Percentiles rank a stretch among this genome's conserved stretches.
phyloP scores from a whole-genome alignment of 2,113 vertebrate genomes.

The Cinclus cinclus region DNA sequence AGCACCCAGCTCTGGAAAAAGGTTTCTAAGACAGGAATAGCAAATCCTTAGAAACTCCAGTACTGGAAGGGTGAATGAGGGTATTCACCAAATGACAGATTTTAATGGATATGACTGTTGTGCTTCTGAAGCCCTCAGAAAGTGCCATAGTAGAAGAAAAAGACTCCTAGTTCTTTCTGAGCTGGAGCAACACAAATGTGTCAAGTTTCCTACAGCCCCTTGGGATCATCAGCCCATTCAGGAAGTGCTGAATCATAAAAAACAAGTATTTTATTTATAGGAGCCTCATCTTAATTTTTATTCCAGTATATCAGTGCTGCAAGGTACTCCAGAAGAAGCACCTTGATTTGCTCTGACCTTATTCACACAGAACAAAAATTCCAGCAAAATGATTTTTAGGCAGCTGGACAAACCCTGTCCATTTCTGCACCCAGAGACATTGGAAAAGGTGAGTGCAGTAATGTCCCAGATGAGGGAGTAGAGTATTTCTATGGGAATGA shows the following conservation, averaged over 20 bases:
- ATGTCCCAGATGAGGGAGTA: not conserved
- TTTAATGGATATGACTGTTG: not conserved
- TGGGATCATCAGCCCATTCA: not conserved
- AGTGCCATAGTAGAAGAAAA: not conserved
- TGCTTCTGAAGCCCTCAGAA: not conserved
- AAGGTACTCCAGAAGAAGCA: not conserved
- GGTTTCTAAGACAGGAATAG: not conserved
- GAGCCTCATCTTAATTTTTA: not conserved
- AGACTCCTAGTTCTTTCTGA: not conserved
- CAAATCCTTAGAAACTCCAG: not conserved
- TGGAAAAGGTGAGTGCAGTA: not conserved
- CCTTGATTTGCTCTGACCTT: not conserved
- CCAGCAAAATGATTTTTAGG: not conserved
- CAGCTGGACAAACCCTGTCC: not conserved
- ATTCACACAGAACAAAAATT: not conserved
- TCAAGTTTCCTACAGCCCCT: not conserved
- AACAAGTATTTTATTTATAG: not conserved
- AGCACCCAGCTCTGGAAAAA: not conserved
- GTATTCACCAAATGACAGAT: not conserved
- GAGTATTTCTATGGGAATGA: not conserved
- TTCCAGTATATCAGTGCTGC: not conserved
- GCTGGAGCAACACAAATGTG: accelerated
- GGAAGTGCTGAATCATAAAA: not conserved
- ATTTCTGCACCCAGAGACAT: not conserved
- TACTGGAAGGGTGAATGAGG: not conserved